Conservation (phyloP, 2,888 invertebrate species). For the Eupithecia subumbrata region DNA sequence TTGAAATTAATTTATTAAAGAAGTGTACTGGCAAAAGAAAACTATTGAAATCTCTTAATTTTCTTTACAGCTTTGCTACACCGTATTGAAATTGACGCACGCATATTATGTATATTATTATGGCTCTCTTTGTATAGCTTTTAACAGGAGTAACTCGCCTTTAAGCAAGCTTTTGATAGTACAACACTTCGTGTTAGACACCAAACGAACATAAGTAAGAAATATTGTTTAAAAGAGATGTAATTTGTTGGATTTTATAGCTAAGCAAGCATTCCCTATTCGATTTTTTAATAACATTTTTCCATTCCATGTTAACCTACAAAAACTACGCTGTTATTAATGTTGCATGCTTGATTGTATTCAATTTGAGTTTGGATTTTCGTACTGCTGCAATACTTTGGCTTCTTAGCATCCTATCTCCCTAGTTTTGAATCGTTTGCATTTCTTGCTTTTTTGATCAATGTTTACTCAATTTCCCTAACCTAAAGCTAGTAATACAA, state of each 20-base stretch:
- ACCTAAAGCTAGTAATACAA: not conserved
- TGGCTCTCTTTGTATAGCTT: not conserved
- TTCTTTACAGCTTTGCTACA: not conserved
- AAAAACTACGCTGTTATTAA: slow-evolving; percentile 6
- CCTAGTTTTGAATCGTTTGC: not conserved
- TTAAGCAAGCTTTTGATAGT: not conserved
- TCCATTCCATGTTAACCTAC: not conserved
- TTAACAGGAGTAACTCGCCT: not conserved
- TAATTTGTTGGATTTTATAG: not conserved
- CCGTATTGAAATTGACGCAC: not conserved
- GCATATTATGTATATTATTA: not conserved
- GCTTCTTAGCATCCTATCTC: not conserved
- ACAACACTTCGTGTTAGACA: not conserved
- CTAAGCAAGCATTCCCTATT: not conserved
- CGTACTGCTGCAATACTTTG: not conserved
- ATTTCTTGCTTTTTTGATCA: not conserved
- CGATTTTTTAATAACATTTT: not conserved
- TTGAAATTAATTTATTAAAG: not conserved
- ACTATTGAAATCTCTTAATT: slow-evolving; percentile 2
- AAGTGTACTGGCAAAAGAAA: not conserved
- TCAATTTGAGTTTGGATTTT: not conserved
- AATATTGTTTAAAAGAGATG: not conserved
- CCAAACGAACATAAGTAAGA: not conserved
- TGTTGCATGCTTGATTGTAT: slow-evolving; percentile 31
- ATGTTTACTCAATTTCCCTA: not conserved